phyloP scores from a whole-genome alignment of 2,113 vertebrate species.

The Ibidorhyncha struthersii region DNA sequence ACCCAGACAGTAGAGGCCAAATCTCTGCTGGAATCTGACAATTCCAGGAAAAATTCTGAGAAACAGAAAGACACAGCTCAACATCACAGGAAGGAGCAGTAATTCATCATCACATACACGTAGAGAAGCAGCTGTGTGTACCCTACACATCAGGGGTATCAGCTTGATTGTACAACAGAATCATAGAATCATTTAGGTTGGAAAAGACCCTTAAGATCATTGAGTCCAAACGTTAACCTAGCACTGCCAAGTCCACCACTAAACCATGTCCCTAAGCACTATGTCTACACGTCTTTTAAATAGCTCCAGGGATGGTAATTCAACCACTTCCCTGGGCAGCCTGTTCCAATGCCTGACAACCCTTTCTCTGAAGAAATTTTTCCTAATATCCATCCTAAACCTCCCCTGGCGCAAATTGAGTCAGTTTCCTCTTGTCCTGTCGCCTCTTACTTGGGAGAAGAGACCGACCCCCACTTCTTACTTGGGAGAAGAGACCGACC shows the following conservation, averaged over 20 bases:
- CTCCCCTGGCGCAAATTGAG: not conserved
- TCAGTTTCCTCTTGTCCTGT: rapidly evolving
- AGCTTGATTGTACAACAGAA: not conserved
- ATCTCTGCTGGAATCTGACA: not conserved
- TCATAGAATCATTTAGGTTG: not conserved
- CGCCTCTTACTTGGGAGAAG: not conserved
- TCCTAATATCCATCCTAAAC: not conserved
- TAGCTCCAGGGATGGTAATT: not conserved
- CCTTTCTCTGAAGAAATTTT: not conserved
- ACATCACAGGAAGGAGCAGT: not conserved
- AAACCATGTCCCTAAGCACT: not conserved
- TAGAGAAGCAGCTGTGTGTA: not conserved
- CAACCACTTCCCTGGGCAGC: not conserved
- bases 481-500: not conserved
- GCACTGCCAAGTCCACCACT: not conserved
- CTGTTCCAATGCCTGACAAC: not conserved
- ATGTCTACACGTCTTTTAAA: not conserved
- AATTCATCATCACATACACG: not conserved
- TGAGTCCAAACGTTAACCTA: not conserved
- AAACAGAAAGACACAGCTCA: not conserved
- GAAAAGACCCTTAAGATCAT: not conserved
- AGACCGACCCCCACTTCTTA: rapidly evolving
- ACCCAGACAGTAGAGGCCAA: not conserved
- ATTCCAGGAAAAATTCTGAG: not conserved
- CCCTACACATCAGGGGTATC: not conserved